Conservation (phyloP, 2,888 invertebrate species). For the Mesopsocus fuscifrons region DNA sequence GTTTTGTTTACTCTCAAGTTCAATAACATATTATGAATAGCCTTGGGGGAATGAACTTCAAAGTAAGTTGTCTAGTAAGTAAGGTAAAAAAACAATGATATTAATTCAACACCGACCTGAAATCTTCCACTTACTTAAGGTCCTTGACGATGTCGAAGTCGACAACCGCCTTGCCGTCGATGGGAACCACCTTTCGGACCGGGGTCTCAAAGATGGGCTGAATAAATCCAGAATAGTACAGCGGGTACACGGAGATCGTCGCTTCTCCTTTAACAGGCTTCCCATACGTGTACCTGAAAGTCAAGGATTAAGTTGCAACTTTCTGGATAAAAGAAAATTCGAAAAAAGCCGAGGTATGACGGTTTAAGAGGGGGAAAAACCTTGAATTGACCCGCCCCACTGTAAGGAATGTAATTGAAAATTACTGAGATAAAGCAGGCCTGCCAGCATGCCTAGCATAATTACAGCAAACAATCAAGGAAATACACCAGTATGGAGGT, state of each 20-base stretch:
- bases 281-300: conserved; percentile 59
- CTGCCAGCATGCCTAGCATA: not conserved
- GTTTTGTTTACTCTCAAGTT: too few species aligned
- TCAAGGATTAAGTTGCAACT: not conserved
- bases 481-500: too few species aligned
- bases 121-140: conserved; percentile 27
- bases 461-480: too few species aligned
- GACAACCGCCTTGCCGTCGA: conserved; percentile 54
- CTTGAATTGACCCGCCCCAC: not conserved
- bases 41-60: too few species aligned
- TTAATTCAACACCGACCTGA: too few species aligned
- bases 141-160: conserved; percentile 59
- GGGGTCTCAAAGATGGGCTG: conserved; percentile 54
- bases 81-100: too few species aligned
- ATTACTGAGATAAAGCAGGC: not conserved
- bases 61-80: too few species aligned
- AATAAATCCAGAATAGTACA: conserved; percentile 55
- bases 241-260: conserved; percentile 66
- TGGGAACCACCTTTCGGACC: conserved; percentile 34
- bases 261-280: conserved; percentile 72
- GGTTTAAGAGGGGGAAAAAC: too few species aligned
- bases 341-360: not conserved
- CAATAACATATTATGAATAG: too few species aligned
- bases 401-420: not conserved
- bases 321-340: not conserved